These are phyloP conservation scores for Ranitomeya variabilis DNA, from an alignment of 2,113 vertebrate genomes.

Conservation along the genomic window DNA sequence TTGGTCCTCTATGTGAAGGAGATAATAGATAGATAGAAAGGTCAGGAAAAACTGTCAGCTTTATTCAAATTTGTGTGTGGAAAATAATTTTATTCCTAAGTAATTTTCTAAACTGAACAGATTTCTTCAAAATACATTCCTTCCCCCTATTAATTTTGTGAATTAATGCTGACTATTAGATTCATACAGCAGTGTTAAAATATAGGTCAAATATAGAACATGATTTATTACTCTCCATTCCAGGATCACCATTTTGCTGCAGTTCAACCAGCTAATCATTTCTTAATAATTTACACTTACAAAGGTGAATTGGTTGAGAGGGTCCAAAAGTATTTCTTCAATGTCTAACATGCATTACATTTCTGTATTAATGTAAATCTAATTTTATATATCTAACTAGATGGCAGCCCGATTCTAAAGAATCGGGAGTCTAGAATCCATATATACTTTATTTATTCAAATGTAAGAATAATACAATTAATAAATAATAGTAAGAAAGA, in stretches of 20 bases:
- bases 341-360: too few species aligned
- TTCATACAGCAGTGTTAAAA: conserved; percentile 12
- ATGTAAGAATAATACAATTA: too few species aligned
- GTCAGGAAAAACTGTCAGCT: neutral
- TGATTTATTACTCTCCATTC: conserved; percentile 33
- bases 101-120: neutral
- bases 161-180: conserved; percentile 25
- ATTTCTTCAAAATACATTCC: neutral
- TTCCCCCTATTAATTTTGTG: conserved; percentile 19
- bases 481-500: too few species aligned
- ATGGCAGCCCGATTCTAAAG: too few species aligned
- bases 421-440: too few species aligned
- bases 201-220: conserved; percentile 33
- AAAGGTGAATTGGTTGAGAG: neutral
- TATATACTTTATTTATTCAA: too few species aligned
- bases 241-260: conserved; percentile 20
- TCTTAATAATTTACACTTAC: neutral
- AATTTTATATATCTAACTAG: too few species aligned
- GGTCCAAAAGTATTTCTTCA: neutral
- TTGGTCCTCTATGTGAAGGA: neutral
- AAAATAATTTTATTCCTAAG: neutral
- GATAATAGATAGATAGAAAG: neutral
- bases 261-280: neutral
- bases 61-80: neutral
- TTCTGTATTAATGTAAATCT: too few species aligned